Evolutionary conservation across 2,888 invertebrate species (phyloP).

Genomic region (Chrysomela aeneicollis): DNA sequence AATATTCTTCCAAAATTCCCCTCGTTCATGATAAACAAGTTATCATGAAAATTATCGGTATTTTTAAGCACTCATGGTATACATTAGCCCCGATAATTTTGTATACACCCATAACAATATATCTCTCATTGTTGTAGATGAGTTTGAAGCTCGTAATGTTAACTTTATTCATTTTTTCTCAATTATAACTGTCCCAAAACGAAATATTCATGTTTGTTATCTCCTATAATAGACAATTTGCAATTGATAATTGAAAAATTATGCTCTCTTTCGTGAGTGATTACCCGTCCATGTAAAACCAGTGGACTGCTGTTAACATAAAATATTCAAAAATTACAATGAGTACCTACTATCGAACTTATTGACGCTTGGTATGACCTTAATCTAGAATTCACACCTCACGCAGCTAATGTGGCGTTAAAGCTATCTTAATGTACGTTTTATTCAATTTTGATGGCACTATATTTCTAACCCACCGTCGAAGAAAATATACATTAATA

Average conservation of each 20-base stretch:
- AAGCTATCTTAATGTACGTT: neutral
- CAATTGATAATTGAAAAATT: neutral
- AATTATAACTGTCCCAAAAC: neutral
- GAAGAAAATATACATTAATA: neutral
- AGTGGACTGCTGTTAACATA: neutral
- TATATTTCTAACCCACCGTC: neutral
- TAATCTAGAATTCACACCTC: neutral
- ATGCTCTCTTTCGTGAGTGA: neutral
- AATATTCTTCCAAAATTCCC: too few relatives aligned
- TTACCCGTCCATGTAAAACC: neutral
- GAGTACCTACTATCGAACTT: neutral
- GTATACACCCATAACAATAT: neutral
- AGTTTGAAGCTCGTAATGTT: neutral
- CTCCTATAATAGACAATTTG: neutral
- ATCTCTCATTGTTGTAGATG: neutral
- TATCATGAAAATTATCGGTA: too few relatives aligned
- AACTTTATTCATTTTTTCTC: neutral
- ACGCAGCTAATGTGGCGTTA: neutral
- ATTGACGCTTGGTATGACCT: neutral
- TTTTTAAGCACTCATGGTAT: too few relatives aligned
- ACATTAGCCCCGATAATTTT: neutral
- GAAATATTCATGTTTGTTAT: neutral
- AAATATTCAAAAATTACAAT: neutral
- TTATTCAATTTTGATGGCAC: neutral
- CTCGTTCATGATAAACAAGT: too few relatives aligned